Conservation (phyloP, 2,113 vertebrate species). For the Hyperopisus bebe region DNA sequence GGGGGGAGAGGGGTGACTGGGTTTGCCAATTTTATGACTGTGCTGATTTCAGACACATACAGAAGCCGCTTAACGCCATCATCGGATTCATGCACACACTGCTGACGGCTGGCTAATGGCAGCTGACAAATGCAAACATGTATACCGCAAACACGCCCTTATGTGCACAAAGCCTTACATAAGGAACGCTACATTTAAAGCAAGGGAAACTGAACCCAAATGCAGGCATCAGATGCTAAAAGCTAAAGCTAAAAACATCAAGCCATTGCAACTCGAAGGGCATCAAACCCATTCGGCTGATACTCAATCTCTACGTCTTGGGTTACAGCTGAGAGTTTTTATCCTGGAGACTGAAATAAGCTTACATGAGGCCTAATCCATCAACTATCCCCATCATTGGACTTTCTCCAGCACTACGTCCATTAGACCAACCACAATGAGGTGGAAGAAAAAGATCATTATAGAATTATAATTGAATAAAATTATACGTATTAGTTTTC, state of each 20-base stretch:
- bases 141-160: constrained; percentile 14
- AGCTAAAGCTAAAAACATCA: neutral
- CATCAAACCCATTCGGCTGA: neutral
- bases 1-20: constrained; percentile 14
- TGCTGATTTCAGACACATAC: constrained; percentile 38
- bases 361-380: neutral
- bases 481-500: neutral
- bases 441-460: neutral
- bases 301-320: neutral
- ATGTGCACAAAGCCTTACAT: neutral
- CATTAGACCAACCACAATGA: neutral
- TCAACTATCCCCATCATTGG: neutral
- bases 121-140: constrained; percentile 6
- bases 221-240: neutral
- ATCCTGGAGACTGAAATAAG: neutral
- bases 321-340: neutral
- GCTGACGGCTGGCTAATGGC: constrained; percentile 2
- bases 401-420: neutral
- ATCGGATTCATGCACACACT: constrained; percentile 27
- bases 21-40: constrained; percentile 37
- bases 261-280: neutral
- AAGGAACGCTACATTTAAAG: neutral
- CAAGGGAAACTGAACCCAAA: neutral
- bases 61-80: constrained; percentile 45
- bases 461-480: neutral